Evolutionary conservation across 2,888 invertebrate genomes (phyloP).

Genomic region (Temnothorax rugatulus): DNA sequence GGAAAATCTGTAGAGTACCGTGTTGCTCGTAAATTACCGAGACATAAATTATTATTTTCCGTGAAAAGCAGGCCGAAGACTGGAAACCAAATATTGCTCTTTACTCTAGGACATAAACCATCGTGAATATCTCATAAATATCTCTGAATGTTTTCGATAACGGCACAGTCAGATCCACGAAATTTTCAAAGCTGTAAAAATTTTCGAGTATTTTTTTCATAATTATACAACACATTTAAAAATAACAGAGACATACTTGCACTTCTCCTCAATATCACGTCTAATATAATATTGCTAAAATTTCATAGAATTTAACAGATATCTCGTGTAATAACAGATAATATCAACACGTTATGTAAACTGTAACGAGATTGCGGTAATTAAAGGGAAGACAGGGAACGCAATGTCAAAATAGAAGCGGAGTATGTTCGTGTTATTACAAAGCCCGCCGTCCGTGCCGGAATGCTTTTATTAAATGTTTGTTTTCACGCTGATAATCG

Average conservation of each 20-base stretch:
- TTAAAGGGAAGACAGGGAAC: constrained; percentile 32
- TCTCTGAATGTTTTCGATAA: constrained; percentile 18
- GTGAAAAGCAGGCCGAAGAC: constrained; percentile 70
- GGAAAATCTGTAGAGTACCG: constrained; percentile 77
- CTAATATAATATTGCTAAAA: constrained; percentile 15
- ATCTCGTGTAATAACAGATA: constrained; percentile 36
- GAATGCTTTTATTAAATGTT: constrained; percentile 35
- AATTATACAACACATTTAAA: background rate
- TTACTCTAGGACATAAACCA: constrained; percentile 62
- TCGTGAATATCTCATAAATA: constrained; percentile 42
- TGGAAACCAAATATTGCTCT: constrained; percentile 70
- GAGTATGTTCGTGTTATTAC: constrained; percentile 12
- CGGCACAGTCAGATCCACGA: constrained; percentile 4
- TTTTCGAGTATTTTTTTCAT: background rate
- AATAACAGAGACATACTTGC: background rate
- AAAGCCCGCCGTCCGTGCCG: background rate
- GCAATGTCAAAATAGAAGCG: constrained; percentile 16
- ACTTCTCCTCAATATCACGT: background rate
- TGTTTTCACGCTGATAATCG: constrained; percentile 21
- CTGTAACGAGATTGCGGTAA: constrained; percentile 22
- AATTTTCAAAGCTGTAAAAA: constrained; percentile 16
- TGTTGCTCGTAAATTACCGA: constrained; percentile 73
- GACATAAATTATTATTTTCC: constrained; percentile 70
- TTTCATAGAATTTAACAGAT: background rate
- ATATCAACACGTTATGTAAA: constrained; percentile 19